These are phyloP conservation scores for Tillus elongatus DNA, from an alignment of 2,888 invertebrate species.

Conservation along the genomic window DNA sequence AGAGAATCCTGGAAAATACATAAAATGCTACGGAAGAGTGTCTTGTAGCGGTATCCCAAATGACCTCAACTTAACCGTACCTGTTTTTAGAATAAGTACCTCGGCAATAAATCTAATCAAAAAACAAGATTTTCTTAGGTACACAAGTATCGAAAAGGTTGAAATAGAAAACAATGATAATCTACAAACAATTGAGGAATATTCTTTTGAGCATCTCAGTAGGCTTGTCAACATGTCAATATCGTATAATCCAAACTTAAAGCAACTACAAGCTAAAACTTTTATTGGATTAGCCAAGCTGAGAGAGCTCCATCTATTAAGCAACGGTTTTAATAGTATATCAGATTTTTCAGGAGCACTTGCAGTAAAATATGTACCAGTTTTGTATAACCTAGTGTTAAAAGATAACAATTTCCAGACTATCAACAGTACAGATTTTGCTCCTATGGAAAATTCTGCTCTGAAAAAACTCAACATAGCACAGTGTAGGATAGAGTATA, in stretches of 20 bases:
- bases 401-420: conserved; percentile 47
- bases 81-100: conserved; percentile 43
- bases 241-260: conserved; percentile 47
- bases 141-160: conserved; percentile 40
- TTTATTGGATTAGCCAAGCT: conserved; percentile 48
- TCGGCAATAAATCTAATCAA: conserved; percentile 43
- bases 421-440: conserved; percentile 43
- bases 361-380: conserved; percentile 41
- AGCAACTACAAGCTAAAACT: conserved; percentile 39
- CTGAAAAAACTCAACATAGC: conserved; percentile 45
- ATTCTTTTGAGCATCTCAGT: conserved; percentile 44
- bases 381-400: conserved; percentile 43
- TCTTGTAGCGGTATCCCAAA: conserved; percentile 46
- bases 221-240: conserved; percentile 47
- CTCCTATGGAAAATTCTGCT: conserved; percentile 41
- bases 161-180: conserved; percentile 49
- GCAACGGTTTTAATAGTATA: conserved; percentile 48
- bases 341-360: conserved; percentile 42
- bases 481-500: conserved; percentile 47
- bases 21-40: conserved; percentile 49
- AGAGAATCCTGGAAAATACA: conserved; percentile 35
- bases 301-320: conserved; percentile 44
- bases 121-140: conserved; percentile 41
- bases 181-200: conserved; percentile 44
- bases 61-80: conserved; percentile 40